Conservation (phyloP, 2,797 vertebrate species). For the Tenualosa thibaudeaui region DNA sequence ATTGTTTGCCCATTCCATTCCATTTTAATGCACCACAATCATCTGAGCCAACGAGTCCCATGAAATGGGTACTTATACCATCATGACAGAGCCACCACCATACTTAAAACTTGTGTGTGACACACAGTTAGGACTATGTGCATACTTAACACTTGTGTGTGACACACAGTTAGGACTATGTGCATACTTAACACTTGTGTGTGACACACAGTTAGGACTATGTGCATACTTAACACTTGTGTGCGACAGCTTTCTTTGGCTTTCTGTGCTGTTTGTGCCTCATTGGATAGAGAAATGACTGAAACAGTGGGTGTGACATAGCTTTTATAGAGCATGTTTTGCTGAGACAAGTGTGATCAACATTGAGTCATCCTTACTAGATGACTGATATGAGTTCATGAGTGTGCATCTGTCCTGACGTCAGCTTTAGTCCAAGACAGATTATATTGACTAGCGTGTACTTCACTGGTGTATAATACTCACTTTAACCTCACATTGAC, state of each 20-base stretch:
- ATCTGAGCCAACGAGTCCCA: background rate
- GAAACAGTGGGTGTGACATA: background rate
- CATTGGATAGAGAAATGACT: background rate
- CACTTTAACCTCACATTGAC: constrained; percentile 21
- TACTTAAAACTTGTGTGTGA: no score
- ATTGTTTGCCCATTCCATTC: background rate
- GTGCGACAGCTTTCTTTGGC: background rate
- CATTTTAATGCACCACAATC: background rate
- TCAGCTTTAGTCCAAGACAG: background rate
- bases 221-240: no score
- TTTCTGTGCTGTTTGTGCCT: no score
- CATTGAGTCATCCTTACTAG: background rate
- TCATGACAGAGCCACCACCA: background rate
- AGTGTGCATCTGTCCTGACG: background rate
- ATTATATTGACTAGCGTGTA: background rate
- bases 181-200: no score
- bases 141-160: no score
- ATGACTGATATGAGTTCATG: constrained; percentile 1
- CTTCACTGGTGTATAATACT: background rate
- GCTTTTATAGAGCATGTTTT: background rate
- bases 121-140: background rate
- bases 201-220: background rate
- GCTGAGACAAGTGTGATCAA: background rate
- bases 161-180: background rate
- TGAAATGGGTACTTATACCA: constrained; percentile 3